These are phyloP conservation scores for Drosophila miranda DNA, from an alignment of 1,140 invertebrate genomes.

Conservation along the genomic window DNA sequence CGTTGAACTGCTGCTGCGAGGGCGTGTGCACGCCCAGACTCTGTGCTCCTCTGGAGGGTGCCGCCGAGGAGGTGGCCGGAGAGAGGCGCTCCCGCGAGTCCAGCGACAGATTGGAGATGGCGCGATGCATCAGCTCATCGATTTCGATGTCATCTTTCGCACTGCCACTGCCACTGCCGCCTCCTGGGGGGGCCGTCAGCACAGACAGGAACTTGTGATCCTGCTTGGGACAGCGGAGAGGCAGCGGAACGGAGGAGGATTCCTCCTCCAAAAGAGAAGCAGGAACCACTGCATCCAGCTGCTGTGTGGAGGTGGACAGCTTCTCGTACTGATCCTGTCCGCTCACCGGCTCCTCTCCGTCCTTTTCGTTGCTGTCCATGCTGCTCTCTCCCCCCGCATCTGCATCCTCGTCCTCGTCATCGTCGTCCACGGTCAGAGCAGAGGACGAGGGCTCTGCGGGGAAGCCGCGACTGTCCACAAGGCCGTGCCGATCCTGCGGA, in stretches of 20 bases:
- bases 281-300: slow-evolving; percentile 44
- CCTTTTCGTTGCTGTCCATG: slow-evolving; percentile 72
- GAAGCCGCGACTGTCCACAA: slow-evolving; percentile 71
- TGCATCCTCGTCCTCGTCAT: slow-evolving; percentile 73
- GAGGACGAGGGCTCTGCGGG: slow-evolving; percentile 75
- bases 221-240: slow-evolving; percentile 49
- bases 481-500: slow-evolving; percentile 36
- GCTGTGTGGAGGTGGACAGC: slow-evolving; percentile 72
- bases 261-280: slow-evolving; percentile 8
- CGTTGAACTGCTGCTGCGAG: slow-evolving; percentile 72
- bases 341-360: slow-evolving; percentile 49
- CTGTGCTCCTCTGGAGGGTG: slow-evolving; percentile 35
- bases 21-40: slow-evolving; percentile 45
- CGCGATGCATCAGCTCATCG: slow-evolving; percentile 80
- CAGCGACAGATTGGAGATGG: slow-evolving; percentile 79
- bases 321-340: slow-evolving; percentile 76
- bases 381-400: slow-evolving; percentile 71
- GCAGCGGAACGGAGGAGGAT: slow-evolving; percentile 18
- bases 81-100: slow-evolving; percentile 78
- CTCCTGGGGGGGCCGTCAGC: slow-evolving; percentile 12
- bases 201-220: slow-evolving; percentile 75
- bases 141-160: slow-evolving; percentile 79
- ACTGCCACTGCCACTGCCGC: slow-evolving; percentile 26
- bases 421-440: slow-evolving; percentile 71
- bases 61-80: slow-evolving; percentile 62